Evolutionary conservation across 2,888 invertebrate genomes (phyloP).

Genomic region (Parelbella ahira): DNA sequence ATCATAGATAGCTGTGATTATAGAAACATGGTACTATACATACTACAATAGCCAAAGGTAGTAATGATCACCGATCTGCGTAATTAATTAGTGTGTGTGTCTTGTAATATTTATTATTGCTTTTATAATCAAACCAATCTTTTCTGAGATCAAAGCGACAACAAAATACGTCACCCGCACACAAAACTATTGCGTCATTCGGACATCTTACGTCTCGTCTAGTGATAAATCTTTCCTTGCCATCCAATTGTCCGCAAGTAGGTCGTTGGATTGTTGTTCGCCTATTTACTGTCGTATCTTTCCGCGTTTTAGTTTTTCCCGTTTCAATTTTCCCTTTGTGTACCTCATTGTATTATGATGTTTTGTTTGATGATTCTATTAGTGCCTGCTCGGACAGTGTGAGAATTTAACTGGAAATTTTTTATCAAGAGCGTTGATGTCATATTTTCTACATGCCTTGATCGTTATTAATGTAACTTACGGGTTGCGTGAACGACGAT

Average conservation of each 20-base stretch:
- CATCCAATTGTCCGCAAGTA: slow-evolving; percentile 70
- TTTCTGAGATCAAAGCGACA: slow-evolving; percentile 2
- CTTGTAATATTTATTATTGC: too few relatives aligned
- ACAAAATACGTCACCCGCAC: slow-evolving; percentile 11
- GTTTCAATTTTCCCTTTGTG: slow-evolving; percentile 68
- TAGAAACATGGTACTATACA: too few relatives aligned
- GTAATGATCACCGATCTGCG: too few relatives aligned
- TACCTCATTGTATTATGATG: slow-evolving; percentile 57
- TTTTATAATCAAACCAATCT: slow-evolving; percentile 6
- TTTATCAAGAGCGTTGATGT: too few relatives aligned
- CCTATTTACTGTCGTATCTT: slow-evolving; percentile 60
- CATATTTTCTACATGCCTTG: too few relatives aligned
- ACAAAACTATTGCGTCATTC: slow-evolving; percentile 35
- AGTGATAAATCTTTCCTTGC: slow-evolving; percentile 61
- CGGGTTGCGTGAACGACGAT: too few relatives aligned
- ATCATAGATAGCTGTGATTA: too few relatives aligned
- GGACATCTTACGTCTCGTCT: slow-evolving; percentile 35
- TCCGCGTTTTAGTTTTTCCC: slow-evolving; percentile 56
- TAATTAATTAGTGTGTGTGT: too few relatives aligned
- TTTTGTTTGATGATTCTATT: slow-evolving; percentile 47
- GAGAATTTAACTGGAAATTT: slow-evolving; percentile 4
- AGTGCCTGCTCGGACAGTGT: slow-evolving; percentile 25
- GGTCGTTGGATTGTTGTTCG: slow-evolving; percentile 68
- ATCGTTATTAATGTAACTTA: too few relatives aligned
- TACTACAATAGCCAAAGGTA: too few relatives aligned